A percentile compares a stretch with the other conserved stretches of the same genome.
Evolutionary conservation across 2,797 vertebrate genomes (phyloP).

Genomic region (Eulemur rubriventer): DNA sequence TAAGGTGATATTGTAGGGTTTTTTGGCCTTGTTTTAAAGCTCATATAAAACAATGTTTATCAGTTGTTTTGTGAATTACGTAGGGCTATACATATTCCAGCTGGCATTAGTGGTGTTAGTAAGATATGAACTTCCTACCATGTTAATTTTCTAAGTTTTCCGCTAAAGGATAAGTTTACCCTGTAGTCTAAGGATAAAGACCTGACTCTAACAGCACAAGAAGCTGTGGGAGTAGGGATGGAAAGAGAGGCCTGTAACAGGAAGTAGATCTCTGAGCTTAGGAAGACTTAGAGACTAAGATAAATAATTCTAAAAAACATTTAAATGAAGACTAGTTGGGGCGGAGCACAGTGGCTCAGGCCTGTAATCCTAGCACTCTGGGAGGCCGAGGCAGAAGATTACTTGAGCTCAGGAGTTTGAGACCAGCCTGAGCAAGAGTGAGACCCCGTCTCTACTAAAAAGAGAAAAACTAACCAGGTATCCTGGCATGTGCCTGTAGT

Average conservation of each 20-base stretch:
- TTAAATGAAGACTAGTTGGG: not conserved
- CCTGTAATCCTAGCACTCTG: too few species aligned
- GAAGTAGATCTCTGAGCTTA: not conserved
- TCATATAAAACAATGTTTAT: not conserved
- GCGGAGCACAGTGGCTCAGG: too few species aligned
- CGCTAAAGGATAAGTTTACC: not conserved
- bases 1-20: not conserved
- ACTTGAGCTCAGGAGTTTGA: too few species aligned
- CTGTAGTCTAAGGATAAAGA: not conserved
- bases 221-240: not conserved
- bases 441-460: too few species aligned
- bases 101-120: not conserved
- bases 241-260: not conserved
- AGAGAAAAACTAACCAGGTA: too few species aligned
- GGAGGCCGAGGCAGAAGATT: too few species aligned
- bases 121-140: not conserved
- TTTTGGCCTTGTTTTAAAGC: not conserved
- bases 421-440: too few species aligned
- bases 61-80: not conserved
- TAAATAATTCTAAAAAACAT: not conserved
- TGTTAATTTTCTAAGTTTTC: not conserved
- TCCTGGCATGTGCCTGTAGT: too few species aligned
- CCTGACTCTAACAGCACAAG: not conserved
- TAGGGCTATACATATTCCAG: not conserved
- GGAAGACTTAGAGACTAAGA: not conserved